These are phyloP conservation scores for Colletes gigas DNA, from an alignment of 1,140 invertebrate genomes.

Conservation along the genomic window DNA sequence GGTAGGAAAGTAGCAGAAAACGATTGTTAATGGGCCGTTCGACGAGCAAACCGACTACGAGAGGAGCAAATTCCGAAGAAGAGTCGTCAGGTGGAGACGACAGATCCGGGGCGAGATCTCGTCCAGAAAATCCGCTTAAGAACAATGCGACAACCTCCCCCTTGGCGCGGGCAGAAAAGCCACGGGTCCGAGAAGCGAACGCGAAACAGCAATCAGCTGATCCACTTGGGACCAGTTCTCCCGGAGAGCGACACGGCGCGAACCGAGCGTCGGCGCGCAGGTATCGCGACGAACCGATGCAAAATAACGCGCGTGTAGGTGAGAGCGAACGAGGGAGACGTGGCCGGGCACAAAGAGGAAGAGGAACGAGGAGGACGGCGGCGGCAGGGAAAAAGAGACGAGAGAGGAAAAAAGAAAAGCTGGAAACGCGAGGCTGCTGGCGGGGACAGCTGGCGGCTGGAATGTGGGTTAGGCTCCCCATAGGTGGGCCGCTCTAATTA, in stretches of 20 bases:
- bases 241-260: slow-evolving; percentile 42
- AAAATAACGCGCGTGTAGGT: slow-evolving; percentile 49
- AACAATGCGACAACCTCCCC: slow-evolving; percentile 25
- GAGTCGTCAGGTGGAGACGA: neutral
- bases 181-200: neutral
- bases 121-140: slow-evolving; percentile 18
- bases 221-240: slow-evolving; percentile 49
- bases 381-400: slow-evolving; percentile 11
- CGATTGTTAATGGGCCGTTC: neutral
- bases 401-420: slow-evolving; percentile 53
- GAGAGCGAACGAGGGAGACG: slow-evolving; percentile 45
- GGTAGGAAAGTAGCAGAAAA: no score
- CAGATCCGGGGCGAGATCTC: neutral
- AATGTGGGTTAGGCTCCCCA: slow-evolving; percentile 79
- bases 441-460: slow-evolving; percentile 74
- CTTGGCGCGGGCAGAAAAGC: slow-evolving; percentile 2
- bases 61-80: neutral
- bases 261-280: slow-evolving; percentile 20
- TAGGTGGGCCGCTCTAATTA: slow-evolving; percentile 78
- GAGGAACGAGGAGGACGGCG: neutral
- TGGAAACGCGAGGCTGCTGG: slow-evolving; percentile 65
- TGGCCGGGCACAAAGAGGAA: slow-evolving; percentile 23
- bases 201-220: slow-evolving; percentile 53
- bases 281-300: slow-evolving; percentile 39
- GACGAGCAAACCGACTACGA: neutral